Conservation (phyloP, 2,113 vertebrate genomes). For the Ophiodon elongatus region DNA sequence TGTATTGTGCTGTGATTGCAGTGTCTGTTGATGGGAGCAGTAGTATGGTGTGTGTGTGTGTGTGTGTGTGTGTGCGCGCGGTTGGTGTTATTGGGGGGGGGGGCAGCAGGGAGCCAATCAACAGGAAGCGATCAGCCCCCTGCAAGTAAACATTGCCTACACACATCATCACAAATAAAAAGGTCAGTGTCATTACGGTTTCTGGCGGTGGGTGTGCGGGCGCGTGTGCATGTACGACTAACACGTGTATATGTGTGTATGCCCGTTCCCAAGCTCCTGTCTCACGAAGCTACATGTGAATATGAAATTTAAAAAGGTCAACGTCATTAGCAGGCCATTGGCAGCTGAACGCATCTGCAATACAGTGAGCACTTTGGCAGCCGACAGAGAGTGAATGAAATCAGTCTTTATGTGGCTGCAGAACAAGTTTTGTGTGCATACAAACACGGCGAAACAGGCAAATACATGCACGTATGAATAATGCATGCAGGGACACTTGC, state of each 20-base stretch:
- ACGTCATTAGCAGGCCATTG: constrained; percentile 79
- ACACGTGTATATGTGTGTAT: constrained; percentile 1
- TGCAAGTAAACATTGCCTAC: constrained; percentile 70
- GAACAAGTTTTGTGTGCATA: constrained; percentile 30
- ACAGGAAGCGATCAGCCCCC: constrained; percentile 66
- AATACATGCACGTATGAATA: constrained; percentile 23
- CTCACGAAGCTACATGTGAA: constrained; percentile 67
- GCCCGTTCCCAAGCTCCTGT: constrained; percentile 28
- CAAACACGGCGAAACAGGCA: constrained; percentile 30
- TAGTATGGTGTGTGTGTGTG: constrained; percentile 26
- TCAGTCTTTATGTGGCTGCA: constrained; percentile 42
- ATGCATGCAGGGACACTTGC: constrained; percentile 31
- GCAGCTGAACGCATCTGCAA: constrained; percentile 48
- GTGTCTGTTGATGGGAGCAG: constrained; percentile 62
- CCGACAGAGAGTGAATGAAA: constrained; percentile 47
- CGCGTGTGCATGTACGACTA: background rate
- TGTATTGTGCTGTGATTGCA: constrained; percentile 80
- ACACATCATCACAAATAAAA: constrained; percentile 81
- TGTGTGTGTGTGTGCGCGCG: constrained; percentile 9
- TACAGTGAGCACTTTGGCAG: constrained; percentile 43
- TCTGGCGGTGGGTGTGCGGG: background rate
- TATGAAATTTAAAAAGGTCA: constrained; percentile 83
- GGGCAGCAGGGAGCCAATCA: constrained; percentile 79
- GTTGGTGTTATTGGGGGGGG: background rate
- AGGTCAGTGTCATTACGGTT: constrained; percentile 85